Evolutionary conservation across 2,888 invertebrate genomes (phyloP), one percentile per base, ranked within the genome.

Genomic region (Acronicta leporina): DNA sequence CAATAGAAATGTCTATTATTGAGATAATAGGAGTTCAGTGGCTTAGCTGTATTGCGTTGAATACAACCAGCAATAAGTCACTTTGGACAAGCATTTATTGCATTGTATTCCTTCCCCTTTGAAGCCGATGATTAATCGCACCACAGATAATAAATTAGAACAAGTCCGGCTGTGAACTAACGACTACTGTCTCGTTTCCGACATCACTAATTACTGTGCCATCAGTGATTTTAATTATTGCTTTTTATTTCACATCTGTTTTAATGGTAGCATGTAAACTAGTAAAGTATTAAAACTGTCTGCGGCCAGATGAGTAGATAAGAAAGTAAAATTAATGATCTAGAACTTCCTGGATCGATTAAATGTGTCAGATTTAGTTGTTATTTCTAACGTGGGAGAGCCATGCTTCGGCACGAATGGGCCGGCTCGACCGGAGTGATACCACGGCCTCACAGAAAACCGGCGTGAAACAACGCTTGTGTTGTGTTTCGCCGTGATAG

Each of bases 131-230:
- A 69, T 69, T 66, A 69, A 69, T 69, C 46, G 56, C 20, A 60
- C 46, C 14, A 43, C 51, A 25, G 49, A 61, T 71, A 65, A 69
- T 71, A 69, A 69, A 69, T 69, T 69, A 71, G 68, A 69, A 41
- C 71, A 56, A 50, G 55, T 70, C 71, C 47, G 65, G 54, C 65
- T 60, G 14, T 40, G 46, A 70, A 60, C 55, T 58, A 69, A 69
- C 66, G 61, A 65, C 68, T 61, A 66, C 68, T 66, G 71, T 61
- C 61, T 61, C 43, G 46, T 66, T 68, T 71, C 68, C 71, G 71
- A 69, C 66, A 50, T 56, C 44, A 71, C 49, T 71, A 61, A 69
- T 69, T 71, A 71, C 68, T 43, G 46, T 56, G 25, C 66, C 56
- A 71, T 69, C 68, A 56, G 45, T 33, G 55, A 43, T 65, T 65